Base-by-base conservation (phyloP, 2,888 invertebrate genomes). In the Linyphia triangularis region DNA sequence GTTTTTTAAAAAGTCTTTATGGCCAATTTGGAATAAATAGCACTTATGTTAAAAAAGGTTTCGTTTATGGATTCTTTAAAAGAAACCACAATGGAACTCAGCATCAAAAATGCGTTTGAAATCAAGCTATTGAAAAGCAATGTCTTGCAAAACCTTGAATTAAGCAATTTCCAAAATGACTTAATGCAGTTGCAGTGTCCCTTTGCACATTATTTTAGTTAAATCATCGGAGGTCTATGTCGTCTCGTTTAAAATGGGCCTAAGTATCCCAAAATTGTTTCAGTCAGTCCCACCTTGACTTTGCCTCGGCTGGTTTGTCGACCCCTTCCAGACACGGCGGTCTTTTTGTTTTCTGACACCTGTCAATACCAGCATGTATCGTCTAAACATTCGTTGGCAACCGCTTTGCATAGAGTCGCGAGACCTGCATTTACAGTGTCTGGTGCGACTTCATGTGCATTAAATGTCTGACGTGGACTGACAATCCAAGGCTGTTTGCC, bases 261-360 rank as follows among this genome's bases (percentile, higher is more conserved):
- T n/a, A 70, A 70, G 26, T 43, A 51, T 51, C 43, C 70, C 24
- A 43, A 43, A 69, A 75, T 59, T 59, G 33, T 30, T 22, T 28
- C 13, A 28, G 30, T 57, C 51, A 57, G 51, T 26, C 33, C 30
- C 33, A 73, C 13, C 51, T n/a, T 51, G 9, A 57, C 37, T 40
- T 40, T 51, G 51, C 22, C 13, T 57, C n/a, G 59, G 57, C 43
- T 65, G 69, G 85, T 85, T 85, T 85, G 79, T 72, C 72, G 79
- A 86, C 85, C 72, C 72, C 63, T 65, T 16, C 70, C 79, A 86
- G 79, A 86, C 85, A 13, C 28, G 78, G 22, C 43, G 63, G 24
- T 70, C 43, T 85, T 72, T 78, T 79, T 70, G 82, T 72, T 72
- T 75, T 70, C 13, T 33, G 4, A 22, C 77, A 85, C 30, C 77